These are phyloP conservation scores for Eupithecia vulgata DNA, from an alignment of 2,888 invertebrate genomes.

Conservation along the genomic window DNA sequence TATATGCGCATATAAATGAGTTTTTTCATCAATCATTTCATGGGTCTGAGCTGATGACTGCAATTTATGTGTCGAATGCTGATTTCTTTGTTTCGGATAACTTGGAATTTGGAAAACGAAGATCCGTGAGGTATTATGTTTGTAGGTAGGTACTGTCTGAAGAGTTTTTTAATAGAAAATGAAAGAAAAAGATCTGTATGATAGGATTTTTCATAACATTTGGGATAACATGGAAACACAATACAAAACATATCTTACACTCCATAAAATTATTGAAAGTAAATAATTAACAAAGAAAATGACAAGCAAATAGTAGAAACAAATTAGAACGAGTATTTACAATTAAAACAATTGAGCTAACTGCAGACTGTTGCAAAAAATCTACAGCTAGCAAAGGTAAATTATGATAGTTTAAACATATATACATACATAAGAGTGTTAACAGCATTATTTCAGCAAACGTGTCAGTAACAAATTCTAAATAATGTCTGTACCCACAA, in stretches of 20 bases:
- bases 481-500: slow-evolving; percentile 40
- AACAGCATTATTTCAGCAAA: not conserved
- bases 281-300: not conserved
- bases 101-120: not conserved
- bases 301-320: too few species aligned
- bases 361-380: too few species aligned
- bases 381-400: too few species aligned
- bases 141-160: not conserved
- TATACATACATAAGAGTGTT: not conserved
- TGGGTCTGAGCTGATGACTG: slow-evolving; percentile 35
- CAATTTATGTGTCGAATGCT: slow-evolving; percentile 39
- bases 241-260: not conserved
- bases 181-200: too few species aligned
- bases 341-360: too few species aligned
- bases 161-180: not conserved
- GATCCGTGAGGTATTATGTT: not conserved
- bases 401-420: not conserved
- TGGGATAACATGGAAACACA: not conserved
- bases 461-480: slow-evolving; percentile 32
- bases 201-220: not conserved
- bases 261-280: not conserved
- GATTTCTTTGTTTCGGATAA: slow-evolving; percentile 16
- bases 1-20: slow-evolving; percentile 33
- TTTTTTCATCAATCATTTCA: slow-evolving; percentile 47
- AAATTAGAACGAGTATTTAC: too few species aligned